Evolutionary conservation across 1,140 invertebrate genomes (phyloP).

Genomic region (Drosophila bocqueti): DNA sequence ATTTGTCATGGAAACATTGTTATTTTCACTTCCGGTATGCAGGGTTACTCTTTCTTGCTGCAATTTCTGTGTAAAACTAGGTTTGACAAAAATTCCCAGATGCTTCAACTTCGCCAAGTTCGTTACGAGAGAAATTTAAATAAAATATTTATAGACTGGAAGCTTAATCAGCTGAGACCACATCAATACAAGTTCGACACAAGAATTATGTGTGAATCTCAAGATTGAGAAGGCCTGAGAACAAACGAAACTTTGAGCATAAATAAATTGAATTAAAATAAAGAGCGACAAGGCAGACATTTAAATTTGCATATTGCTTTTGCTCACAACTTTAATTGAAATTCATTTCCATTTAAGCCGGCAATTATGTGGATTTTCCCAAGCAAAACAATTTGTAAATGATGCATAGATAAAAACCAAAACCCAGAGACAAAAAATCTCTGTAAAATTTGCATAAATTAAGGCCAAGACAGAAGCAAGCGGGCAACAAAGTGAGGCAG

Average conservation of each 20-base stretch:
- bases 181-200: constrained; percentile 56
- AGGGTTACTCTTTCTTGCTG: background rate
- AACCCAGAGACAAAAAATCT: constrained; percentile 31
- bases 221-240: constrained; percentile 43
- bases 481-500: constrained; percentile 15
- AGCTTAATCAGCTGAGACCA: constrained; percentile 30
- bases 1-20: constrained; percentile 13
- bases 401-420: constrained; percentile 67
- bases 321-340: constrained; percentile 70
- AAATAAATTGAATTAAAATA: constrained; percentile 53
- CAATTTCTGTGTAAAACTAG: constrained; percentile 2
- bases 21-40: constrained; percentile 34
- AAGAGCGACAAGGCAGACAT: constrained; percentile 23
- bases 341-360: constrained; percentile 76
- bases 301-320: constrained; percentile 52
- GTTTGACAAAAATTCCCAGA: constrained; percentile 1
- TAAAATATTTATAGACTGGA: constrained; percentile 46
- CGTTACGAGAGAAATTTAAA: constrained; percentile 26
- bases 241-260: constrained; percentile 57
- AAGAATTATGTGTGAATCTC: constrained; percentile 74
- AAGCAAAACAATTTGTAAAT: constrained; percentile 76
- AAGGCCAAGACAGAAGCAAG: constrained; percentile 34
- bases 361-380: constrained; percentile 78
- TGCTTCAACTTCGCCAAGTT: background rate
- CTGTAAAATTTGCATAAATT: constrained; percentile 74